Base-by-base conservation (phyloP, 2,797 vertebrate species). In the Myiothlypis chrysogaster region DNA sequence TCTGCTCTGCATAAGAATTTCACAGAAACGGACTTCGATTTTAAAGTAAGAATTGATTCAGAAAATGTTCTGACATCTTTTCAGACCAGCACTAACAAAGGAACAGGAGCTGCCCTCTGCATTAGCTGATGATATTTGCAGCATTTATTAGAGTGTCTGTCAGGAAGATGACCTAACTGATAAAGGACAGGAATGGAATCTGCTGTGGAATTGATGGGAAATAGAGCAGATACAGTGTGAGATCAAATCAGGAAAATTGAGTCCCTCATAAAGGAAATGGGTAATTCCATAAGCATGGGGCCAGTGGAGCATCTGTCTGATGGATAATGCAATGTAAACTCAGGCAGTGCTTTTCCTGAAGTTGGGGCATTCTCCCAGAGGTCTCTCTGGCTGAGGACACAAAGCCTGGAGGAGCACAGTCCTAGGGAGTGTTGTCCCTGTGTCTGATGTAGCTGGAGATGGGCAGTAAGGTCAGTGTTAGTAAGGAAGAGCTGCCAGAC, bases 1-100 rank as follows among this genome's bases (percentile, higher is more conserved):
- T 99, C 99, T 76, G 99, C 99, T 3, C 98, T 99, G 96, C 99
- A 99, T 97, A 99, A 99, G 98, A 99, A 99, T 97, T 99, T 99
- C 98, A 99, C 99, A 10, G 99, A 99, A 89, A 98, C 98, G 9
- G 99, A 99, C 97, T 99, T 99, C 94, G 99, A 99, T 98, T 99
- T 99, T 96, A 99, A 99, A 98, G 99, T 99, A 97, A 60, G 92
- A 76, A 93, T 12, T 84, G 97, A 76, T 70, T 32, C 72, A 66
- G 34, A 96, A 96, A 91, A 64, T 22, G 15, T 78, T 61, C 44
- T 35, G 60, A 22, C 35, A 66, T 93, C 57, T 63, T 89, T 70
- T 69, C 59, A 82, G 76, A 52, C 22, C 23, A 50, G 21, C 53
- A 70, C 59, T 66, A 91, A 44, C 12, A 52, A 44, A 76, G 50